Conservation (phyloP, 2,797 vertebrate genomes). For the Luscinia megarhynchos region DNA sequence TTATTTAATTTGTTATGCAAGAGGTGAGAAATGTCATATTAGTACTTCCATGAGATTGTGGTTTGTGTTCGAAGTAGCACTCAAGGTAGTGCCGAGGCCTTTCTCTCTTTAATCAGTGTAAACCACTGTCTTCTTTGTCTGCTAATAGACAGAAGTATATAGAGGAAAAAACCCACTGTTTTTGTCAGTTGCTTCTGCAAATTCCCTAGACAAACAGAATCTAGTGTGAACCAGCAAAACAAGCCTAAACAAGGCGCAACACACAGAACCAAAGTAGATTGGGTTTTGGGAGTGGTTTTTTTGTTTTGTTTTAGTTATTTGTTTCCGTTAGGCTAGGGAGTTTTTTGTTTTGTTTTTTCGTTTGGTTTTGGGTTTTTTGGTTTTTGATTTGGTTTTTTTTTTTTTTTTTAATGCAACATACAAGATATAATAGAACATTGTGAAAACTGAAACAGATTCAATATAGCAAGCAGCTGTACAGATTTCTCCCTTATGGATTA, state of each 20-base stretch:
- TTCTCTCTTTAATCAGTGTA: background rate
- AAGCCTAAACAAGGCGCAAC: background rate
- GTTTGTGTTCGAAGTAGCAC: background rate
- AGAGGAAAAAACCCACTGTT: rapidly evolving
- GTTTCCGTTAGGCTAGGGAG: rapidly evolving
- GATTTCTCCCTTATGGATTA: background rate
- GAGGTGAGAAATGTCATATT: background rate
- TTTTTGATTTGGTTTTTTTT: too few relatives aligned
- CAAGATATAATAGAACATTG: background rate
- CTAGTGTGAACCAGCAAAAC: background rate
- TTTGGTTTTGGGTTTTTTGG: background rate
- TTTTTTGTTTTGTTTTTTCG: background rate
- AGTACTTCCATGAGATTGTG: background rate
- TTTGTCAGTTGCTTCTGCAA: background rate
- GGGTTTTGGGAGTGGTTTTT: background rate
- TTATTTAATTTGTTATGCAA: background rate
- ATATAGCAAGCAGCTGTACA: background rate
- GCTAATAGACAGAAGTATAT: background rate
- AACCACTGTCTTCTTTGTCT: background rate
- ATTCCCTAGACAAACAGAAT: background rate
- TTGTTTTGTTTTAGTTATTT: background rate
- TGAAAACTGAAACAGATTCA: background rate
- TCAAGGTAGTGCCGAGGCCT: background rate
- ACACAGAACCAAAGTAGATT: background rate
- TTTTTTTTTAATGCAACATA: background rate